Conservation (phyloP, 2,113 vertebrate species). For the Rana temporaria region DNA sequence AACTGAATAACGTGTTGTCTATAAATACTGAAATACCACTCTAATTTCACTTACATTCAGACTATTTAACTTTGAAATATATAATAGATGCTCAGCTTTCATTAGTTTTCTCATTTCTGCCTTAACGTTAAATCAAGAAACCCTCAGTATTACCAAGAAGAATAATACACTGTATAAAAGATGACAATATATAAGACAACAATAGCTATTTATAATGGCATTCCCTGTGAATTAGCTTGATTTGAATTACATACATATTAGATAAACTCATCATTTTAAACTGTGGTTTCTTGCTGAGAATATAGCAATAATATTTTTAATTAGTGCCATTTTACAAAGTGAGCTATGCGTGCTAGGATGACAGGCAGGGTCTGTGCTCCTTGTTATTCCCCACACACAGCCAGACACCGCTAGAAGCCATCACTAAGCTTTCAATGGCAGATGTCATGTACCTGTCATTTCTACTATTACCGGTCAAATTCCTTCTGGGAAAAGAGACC, state of each 20-base stretch:
- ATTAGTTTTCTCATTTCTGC: no score
- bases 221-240: not conserved
- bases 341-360: not conserved
- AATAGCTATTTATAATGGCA: not conserved
- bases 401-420: slow-evolving; percentile 8
- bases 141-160: not conserved
- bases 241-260: not conserved
- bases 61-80: no score
- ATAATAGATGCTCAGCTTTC: no score
- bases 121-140: no score
- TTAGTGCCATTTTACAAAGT: slow-evolving; percentile 15
- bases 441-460: slow-evolving; percentile 49
- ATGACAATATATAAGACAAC: not conserved
- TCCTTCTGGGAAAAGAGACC: not conserved
- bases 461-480: slow-evolving; percentile 46
- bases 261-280: slow-evolving; percentile 3
- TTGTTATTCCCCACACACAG: slow-evolving; percentile 53
- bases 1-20: no score
- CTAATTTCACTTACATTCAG: no score
- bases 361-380: slow-evolving; percentile 16
- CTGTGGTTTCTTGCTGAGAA: not conserved
- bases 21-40: no score
- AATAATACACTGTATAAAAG: not conserved
- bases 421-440: slow-evolving; percentile 47
- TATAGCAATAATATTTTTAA: slow-evolving; percentile 8